Conservation (phyloP, 2,888 invertebrate genomes). For the Mantis religiosa region DNA sequence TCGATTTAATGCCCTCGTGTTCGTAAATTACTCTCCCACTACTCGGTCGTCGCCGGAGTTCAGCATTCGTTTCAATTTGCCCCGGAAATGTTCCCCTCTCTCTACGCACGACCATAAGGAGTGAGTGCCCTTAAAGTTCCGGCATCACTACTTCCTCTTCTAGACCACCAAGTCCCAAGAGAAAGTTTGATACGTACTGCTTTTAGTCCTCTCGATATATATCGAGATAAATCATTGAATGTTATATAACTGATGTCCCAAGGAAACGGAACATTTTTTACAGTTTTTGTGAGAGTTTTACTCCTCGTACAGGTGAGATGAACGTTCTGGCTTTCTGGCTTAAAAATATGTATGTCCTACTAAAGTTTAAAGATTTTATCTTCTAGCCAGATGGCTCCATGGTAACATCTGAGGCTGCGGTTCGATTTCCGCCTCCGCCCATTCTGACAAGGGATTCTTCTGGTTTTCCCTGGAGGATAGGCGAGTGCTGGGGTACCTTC, state of each 20-base stretch:
- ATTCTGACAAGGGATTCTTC: too few relatives aligned
- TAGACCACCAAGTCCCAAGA: neutral
- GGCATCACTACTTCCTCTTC: neutral
- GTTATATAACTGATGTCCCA: neutral
- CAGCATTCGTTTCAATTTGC: neutral
- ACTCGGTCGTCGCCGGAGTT: neutral
- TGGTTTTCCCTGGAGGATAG: too few relatives aligned
- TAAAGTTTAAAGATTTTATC: too few relatives aligned
- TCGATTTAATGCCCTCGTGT: neutral
- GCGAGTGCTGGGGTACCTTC: too few relatives aligned
- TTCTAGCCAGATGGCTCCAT: too few relatives aligned
- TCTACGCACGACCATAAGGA: neutral
- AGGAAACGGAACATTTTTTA: neutral
- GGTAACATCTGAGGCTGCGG: too few relatives aligned
- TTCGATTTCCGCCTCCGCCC: too few relatives aligned
- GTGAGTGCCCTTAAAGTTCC: neutral
- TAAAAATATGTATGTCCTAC: too few relatives aligned
- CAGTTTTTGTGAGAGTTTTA: neutral
- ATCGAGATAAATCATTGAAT: neutral
- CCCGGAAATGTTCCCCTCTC: neutral
- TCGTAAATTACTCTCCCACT: neutral
- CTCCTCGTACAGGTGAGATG: neutral
- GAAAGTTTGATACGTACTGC: neutral
- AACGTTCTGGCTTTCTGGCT: too few relatives aligned
- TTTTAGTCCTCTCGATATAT: neutral